Percentiles rank a stretch among this genome's conserved stretches.
Conservation (phyloP, 2,888 invertebrate species). For the Drosophila phalerata region DNA sequence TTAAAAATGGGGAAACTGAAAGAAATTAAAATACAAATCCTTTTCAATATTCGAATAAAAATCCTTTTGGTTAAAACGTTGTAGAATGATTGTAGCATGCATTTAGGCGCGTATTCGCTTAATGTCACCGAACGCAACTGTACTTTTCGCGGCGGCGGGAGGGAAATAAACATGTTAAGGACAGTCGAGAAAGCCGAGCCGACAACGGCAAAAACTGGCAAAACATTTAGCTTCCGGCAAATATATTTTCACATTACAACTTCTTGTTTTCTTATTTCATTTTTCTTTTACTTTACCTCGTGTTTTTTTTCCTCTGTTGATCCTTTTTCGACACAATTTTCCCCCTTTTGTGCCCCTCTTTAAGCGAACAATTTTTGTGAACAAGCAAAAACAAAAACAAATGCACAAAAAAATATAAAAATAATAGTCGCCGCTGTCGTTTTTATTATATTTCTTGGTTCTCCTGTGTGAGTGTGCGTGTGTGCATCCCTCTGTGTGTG, state of each 20-base stretch:
- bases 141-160: slow-evolving; percentile 25
- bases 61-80: neutral
- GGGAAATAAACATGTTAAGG: slow-evolving; percentile 5
- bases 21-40: slow-evolving; percentile 35
- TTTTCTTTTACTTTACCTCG: slow-evolving; percentile 6
- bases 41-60: slow-evolving; percentile 28
- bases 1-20: slow-evolving; percentile 8
- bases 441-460: slow-evolving; percentile 71
- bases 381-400: slow-evolving; percentile 41
- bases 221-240: slow-evolving; percentile 78
- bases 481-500: slow-evolving; percentile 15
- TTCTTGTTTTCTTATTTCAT: slow-evolving; percentile 43
- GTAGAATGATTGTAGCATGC: slow-evolving; percentile 17
- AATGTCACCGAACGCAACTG: slow-evolving; percentile 37
- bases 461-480: slow-evolving; percentile 34
- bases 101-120: slow-evolving; percentile 25
- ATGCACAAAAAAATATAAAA: slow-evolving; percentile 23
- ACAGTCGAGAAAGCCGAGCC: slow-evolving; percentile 16
- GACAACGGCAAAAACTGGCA: slow-evolving; percentile 40
- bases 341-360: slow-evolving; percentile 33
- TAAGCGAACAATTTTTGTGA: slow-evolving; percentile 60
- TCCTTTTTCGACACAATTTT: slow-evolving; percentile 48
- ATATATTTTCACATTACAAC: slow-evolving; percentile 72
- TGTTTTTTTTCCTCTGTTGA: slow-evolving; percentile 28
- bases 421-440: slow-evolving; percentile 64